Conservation (phyloP, 2,888 invertebrate species). For the Oxyscelio sp. region DNA sequence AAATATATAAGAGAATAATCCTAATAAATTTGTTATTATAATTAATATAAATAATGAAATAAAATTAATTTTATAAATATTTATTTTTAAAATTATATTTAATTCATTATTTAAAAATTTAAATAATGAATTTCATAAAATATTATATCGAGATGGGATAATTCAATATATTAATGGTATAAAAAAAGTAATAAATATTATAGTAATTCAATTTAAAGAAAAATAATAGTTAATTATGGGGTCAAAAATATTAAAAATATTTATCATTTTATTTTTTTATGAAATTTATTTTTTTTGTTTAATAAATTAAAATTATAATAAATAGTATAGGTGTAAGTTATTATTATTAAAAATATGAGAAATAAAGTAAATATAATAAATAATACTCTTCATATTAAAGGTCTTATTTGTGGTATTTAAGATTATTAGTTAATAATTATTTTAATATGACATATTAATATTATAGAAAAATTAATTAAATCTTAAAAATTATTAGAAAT, state of each 20-base stretch:
- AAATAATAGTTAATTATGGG: conserved; percentile 90
- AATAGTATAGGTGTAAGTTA: background rate
- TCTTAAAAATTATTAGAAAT: conserved; percentile 89
- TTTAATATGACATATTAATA: too few species aligned
- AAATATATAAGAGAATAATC: conserved; percentile 92
- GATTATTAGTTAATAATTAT: too few species aligned
- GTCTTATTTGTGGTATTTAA: conserved; percentile 78
- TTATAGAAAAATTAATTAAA: too few species aligned
- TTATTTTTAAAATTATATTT: conserved; percentile 89
- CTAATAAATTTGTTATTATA: conserved; percentile 92
- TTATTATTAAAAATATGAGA: conserved; percentile 4
- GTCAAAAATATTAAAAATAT: conserved; percentile 92
- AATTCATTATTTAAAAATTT: conserved; percentile 83
- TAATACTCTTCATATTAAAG: conserved; percentile 1
- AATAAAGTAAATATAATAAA: conserved; percentile 11
- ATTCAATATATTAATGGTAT: conserved; percentile 43
- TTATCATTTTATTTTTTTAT: conserved; percentile 91
- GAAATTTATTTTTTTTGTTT: conserved; percentile 91
- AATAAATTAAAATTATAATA: conserved; percentile 89
- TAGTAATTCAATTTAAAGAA: conserved; percentile 90
- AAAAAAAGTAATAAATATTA: conserved; percentile 19
- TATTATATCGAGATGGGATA: conserved; percentile 79
- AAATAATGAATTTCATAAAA: conserved; percentile 76
- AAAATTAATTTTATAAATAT: conserved; percentile 88
- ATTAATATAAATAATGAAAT: conserved; percentile 90